Conservation (phyloP, 2,113 vertebrate species). For the Orycteropus afer region DNA sequence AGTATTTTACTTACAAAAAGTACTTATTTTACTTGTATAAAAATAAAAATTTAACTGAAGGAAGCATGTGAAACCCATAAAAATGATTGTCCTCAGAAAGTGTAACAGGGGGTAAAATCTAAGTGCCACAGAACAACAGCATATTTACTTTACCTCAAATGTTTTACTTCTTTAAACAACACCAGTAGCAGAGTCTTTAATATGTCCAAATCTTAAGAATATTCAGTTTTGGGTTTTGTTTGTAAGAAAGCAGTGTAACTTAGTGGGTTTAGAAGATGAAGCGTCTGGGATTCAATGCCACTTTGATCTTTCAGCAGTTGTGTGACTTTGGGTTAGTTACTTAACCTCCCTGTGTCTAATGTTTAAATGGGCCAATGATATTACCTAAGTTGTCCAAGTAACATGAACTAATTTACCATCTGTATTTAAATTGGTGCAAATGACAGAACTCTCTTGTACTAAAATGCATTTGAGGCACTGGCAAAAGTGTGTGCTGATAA, state of each 20-base stretch:
- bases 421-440: background rate
- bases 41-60: background rate
- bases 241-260: background rate
- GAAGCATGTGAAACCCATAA: background rate
- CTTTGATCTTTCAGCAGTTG: background rate
- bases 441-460: background rate
- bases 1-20: background rate
- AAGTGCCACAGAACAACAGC: background rate
- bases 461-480: background rate
- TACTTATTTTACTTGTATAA: background rate
- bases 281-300: background rate
- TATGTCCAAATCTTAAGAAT: background rate
- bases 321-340: background rate
- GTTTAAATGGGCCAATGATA: background rate
- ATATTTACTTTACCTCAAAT: background rate
- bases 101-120: background rate
- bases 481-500: background rate
- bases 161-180: background rate
- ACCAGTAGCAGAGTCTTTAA: background rate
- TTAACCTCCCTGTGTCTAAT: background rate
- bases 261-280: background rate
- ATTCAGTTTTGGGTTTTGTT: background rate
- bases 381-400: background rate
- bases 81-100: background rate
- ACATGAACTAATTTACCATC: background rate